Percentiles rank a stretch among this genome's conserved stretches.
phyloP scores from a whole-genome alignment of 2,888 invertebrate species.

The Trichogramma dendrolimi region DNA sequence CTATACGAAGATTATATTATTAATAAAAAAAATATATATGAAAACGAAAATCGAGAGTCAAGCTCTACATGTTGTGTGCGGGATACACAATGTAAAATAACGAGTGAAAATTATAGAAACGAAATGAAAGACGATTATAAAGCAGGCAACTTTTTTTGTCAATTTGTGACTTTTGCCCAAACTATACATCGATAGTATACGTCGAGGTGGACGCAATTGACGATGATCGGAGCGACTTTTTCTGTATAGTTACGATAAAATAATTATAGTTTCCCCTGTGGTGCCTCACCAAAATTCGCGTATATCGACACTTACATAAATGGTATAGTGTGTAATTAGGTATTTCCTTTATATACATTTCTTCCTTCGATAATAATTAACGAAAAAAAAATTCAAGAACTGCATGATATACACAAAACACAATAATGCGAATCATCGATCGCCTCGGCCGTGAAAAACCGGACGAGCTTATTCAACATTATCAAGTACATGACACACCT shows the following conservation, averaged over 20 bases:
- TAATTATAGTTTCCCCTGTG: constrained; percentile 26
- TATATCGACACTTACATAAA: constrained; percentile 4
- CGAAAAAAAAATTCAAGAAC: neutral
- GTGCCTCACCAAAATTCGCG: constrained; percentile 30
- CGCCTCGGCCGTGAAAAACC: constrained; percentile 18
- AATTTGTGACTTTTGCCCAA: too few species aligned
- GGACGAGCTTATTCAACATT: constrained; percentile 27
- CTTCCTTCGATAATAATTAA: constrained; percentile 21
- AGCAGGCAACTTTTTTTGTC: too few species aligned
- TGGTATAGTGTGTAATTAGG: constrained; percentile 24
- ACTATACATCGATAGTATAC: too few species aligned
- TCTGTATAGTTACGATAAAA: constrained; percentile 26
- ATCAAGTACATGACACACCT: neutral
- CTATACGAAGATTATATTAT: constrained; percentile 10
- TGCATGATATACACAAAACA: neutral
- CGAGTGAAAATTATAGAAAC: too few species aligned
- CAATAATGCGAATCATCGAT: constrained; percentile 26
- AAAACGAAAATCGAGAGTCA: neutral
- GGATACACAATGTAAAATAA: too few species aligned
- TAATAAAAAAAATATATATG: constrained; percentile 2
- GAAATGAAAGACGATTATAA: too few species aligned
- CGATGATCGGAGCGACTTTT: constrained; percentile 26
- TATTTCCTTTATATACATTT: constrained; percentile 21
- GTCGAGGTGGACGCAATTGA: neutral
- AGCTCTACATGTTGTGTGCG: too few species aligned